Base-by-base conservation (phyloP, 2,888 invertebrate species). In the Lasioglossum vierecki region DNA sequence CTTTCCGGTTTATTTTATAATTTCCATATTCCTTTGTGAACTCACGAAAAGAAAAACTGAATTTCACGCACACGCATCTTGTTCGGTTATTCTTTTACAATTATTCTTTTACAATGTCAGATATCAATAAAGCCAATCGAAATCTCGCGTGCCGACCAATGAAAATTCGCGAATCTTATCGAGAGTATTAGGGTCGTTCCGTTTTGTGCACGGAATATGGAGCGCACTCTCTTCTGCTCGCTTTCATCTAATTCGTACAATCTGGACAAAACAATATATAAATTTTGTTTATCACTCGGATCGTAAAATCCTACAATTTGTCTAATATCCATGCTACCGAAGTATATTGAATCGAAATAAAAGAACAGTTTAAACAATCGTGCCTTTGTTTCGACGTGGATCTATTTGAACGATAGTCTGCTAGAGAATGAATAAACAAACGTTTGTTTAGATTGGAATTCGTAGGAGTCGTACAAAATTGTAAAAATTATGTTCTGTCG, bases 221-320 rank as follows among this genome's bases (percentile, higher is more conserved):
- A 30, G 30, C 30, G 30, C 30, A 30, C 30, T 88, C 97, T 97
- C 92, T 97, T 97, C 93, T 97, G n/a, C n/a, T n/a, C n/a, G 72
- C 95, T 95, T 93, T 97, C 97, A 91, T 97, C 96, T 44, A 96
- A 97, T 97, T 92, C 87, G 60, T 88, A 84, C 75, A 93, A 90
- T 80, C 90, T 91, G 5, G 70, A 82, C 76, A 94, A 84, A 49
- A 91, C 83, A 79, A 85, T 74, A 41, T 85, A 85, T 15, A 94
- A 88, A 76, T 79, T 73, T 46, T 92, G 60, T n/a, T 82, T 79
- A 60, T 91, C 86, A 39, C 80, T 79, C 4, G 87, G 9, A n/a
- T 89, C 94, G 79, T 92, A 94, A 91, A 94, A 94, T 73, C 94
- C 94, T 57, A 84, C 66, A 53, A 82, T 84, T 53, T 79, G 41